Evolutionary conservation across 2,797 vertebrate genomes (phyloP), one percentile per base, ranked within the genome.

Genomic region (Parotocinclus haroldoi): DNA sequence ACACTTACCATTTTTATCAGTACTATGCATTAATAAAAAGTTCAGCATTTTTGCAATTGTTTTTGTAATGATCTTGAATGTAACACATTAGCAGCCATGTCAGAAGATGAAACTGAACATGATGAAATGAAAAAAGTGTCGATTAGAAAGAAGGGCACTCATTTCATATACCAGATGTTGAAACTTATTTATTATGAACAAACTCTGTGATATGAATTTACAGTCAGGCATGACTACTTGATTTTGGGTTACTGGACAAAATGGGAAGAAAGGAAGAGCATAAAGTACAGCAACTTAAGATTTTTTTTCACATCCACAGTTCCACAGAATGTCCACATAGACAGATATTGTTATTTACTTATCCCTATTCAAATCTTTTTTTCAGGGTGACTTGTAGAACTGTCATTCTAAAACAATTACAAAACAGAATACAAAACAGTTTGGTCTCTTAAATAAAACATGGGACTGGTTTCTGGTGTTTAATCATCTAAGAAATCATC

Each of bases 401-500:
- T n/a, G n/a, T n/a, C 37, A 57, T 1, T 27, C 27, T 27, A 27
- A 2, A 27, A 5, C 27, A 78, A 83, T n/a, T 72, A 85, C 68
- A 82, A 67, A 69, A 76, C 88, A 76, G 87, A 86, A 83, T 83
- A 87, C 77, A 84, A 89, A 84, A 78, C 73, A 38, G 74, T 89
- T 89, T 90, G 88, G 87, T 93, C 81, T 83, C 79, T 81, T 89
- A 87, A 89, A 85, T 88, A 85, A 71, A 85, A 73, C 72, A 64
- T 70, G 39, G 56, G 57, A 75, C 48, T 42, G n/a, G n/a, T 18
- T 27, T 27, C 73, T 16, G 42, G n/a, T 1, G 7, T 72, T 95
- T 80, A 98, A 61, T 98, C 93, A 66, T 96, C 94, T 73, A 93
- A 84, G 83, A 99, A 96, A 66, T 99, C 97, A 68, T 99, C 96